phyloP scores from a whole-genome alignment of 2,888 invertebrate genomes.

The Tridacna crocea region DNA sequence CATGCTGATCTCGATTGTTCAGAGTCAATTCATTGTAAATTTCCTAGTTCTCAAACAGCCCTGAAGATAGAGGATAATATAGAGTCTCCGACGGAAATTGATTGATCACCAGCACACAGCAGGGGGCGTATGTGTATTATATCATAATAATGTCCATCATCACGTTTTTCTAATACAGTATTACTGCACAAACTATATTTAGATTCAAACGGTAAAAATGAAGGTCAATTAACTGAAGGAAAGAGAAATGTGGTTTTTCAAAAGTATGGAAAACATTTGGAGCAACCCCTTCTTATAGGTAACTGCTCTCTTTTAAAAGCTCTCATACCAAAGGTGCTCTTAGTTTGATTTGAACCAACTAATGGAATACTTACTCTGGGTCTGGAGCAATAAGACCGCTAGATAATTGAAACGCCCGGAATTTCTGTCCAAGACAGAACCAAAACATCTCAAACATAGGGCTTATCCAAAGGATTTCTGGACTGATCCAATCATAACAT shows the following conservation, averaged over 20 bases:
- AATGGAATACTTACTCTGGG: too few species aligned
- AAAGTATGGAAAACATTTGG: too few species aligned
- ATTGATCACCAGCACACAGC: constrained; percentile 8
- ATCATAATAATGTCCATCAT: neutral
- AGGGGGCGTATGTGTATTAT: constrained; percentile 14
- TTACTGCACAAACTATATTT: too few species aligned
- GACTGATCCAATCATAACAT: neutral
- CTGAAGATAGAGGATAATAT: constrained; percentile 9
- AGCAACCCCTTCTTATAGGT: too few species aligned
- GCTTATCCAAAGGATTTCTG: neutral
- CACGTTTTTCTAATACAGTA: neutral
- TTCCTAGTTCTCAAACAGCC: neutral
- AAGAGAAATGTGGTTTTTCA: too few species aligned
- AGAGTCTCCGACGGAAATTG: constrained; percentile 11
- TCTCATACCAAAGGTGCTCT: too few species aligned
- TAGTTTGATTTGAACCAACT: too few species aligned
- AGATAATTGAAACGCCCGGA: too few species aligned
- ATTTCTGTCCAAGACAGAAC: neutral
- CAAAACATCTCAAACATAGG: neutral
- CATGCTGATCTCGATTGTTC: constrained; percentile 3
- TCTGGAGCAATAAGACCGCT: too few species aligned
- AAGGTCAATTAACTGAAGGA: too few species aligned
- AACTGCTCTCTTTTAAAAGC: too few species aligned
- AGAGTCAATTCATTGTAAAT: neutral
- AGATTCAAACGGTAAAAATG: too few species aligned